Conservation (phyloP, 1,140 invertebrate species). For the Lucilia sericata region DNA sequence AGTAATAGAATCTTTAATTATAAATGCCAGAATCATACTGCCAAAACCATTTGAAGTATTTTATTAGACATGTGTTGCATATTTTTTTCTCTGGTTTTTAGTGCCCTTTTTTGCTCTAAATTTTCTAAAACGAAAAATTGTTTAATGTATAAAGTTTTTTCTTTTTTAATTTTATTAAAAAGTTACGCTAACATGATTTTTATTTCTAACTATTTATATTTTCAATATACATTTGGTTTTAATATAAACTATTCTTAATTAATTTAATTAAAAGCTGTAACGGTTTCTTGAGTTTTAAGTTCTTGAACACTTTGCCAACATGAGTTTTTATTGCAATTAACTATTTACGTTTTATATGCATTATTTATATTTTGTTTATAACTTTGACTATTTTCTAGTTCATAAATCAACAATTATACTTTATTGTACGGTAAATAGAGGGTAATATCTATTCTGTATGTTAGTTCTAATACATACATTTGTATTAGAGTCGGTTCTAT, state of each 20-base stretch:
- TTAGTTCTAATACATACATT: too few relatives aligned
- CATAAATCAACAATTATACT: background rate
- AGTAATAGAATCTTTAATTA: too few relatives aligned
- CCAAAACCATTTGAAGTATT: too few relatives aligned
- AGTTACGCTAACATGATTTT: constrained; percentile 16
- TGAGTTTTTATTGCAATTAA: background rate
- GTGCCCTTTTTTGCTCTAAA: too few relatives aligned
- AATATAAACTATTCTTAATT: background rate
- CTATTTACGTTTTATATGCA: background rate
- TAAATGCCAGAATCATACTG: too few relatives aligned
- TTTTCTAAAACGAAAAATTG: too few relatives aligned
- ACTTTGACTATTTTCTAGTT: constrained; percentile 5
- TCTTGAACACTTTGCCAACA: background rate
- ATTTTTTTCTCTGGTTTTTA: too few relatives aligned
- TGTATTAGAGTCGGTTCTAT: too few relatives aligned
- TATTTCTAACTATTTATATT: background rate
- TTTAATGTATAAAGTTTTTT: too few relatives aligned
- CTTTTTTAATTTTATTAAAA: background rate
- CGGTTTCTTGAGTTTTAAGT: background rate
- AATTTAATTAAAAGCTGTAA: constrained; percentile 15
- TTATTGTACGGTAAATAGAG: too few relatives aligned
- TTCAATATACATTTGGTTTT: background rate
- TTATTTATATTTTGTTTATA: background rate
- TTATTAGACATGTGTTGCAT: too few relatives aligned
- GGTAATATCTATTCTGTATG: too few relatives aligned